phyloP scores from a whole-genome alignment of 2,888 invertebrate genomes.

The Dysmachus trigonus region DNA sequence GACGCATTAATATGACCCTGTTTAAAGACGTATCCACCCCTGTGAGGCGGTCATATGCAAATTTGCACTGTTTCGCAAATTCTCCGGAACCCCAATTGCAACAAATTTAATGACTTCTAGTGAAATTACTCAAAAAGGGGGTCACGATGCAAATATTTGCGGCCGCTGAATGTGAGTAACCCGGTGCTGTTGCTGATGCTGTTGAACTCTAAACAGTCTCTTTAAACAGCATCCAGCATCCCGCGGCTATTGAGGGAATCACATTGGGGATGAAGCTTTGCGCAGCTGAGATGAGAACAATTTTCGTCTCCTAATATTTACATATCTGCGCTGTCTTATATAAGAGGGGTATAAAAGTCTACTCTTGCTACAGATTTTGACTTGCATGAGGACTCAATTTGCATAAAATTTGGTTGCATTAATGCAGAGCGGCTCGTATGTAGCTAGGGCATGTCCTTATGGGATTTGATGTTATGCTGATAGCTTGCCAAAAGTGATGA shows the following conservation, averaged over 20 bases:
- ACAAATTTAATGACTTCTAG: constrained; percentile 16
- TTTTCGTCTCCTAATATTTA: constrained; percentile 2
- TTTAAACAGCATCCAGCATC: not conserved
- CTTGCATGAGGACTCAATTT: constrained; percentile 30
- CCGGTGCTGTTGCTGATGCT: not conserved
- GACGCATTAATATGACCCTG: not conserved
- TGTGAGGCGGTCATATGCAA: not conserved
- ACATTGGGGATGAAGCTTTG: not conserved
- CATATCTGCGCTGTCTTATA: not conserved
- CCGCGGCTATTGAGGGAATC: not conserved
- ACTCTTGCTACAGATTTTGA: constrained; percentile 1
- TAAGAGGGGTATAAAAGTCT: not conserved
- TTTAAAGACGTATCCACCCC: not conserved
- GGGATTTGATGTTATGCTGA: constrained; percentile 18
- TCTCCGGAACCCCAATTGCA: not conserved
- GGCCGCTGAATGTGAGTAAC: not conserved
- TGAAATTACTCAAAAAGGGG: not conserved
- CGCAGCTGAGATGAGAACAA: constrained; percentile 3
- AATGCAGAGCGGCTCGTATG: not conserved
- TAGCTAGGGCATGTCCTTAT: not conserved
- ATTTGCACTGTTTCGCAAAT: not conserved
- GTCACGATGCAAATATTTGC: not conserved
- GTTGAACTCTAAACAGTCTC: not conserved
- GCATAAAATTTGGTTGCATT: constrained; percentile 30
- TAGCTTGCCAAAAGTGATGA: constrained; percentile 1